Evolutionary conservation across 2,888 invertebrate species (phyloP).

Genomic region (Ectemnius continuus): DNA sequence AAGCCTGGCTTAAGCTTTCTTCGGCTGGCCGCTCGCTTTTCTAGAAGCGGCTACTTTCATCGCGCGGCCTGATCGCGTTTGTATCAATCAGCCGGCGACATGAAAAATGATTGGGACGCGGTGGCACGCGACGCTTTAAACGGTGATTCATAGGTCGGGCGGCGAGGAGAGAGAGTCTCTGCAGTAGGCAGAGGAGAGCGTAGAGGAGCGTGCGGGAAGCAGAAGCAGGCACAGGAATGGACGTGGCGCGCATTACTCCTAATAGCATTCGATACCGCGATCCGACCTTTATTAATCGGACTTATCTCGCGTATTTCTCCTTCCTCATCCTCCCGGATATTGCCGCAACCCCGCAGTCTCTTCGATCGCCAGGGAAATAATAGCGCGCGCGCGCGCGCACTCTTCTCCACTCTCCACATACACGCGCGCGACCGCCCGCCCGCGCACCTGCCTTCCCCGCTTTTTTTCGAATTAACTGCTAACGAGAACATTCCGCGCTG

Average conservation of each 20-base stretch:
- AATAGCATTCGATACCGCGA: constrained; percentile 41
- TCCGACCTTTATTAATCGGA: constrained; percentile 59
- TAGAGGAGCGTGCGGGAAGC: constrained; percentile 5
- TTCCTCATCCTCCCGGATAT: constrained; percentile 11
- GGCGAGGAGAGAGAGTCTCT: constrained; percentile 21
- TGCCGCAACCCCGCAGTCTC: constrained; percentile 4
- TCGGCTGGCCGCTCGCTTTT: constrained; percentile 19
- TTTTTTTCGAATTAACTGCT: constrained; percentile 16
- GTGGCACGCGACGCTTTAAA: constrained; percentile 65
- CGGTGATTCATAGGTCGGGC: constrained; percentile 64
- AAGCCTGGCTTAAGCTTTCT: background rate
- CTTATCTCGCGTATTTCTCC: constrained; percentile 45
- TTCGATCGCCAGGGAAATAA: background rate
- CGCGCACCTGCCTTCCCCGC: background rate
- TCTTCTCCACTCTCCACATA: too few species aligned
- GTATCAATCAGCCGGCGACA: constrained; percentile 70
- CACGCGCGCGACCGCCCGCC: background rate
- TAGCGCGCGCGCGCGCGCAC: too few species aligned
- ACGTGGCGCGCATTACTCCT: constrained; percentile 15
- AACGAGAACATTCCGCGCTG: background rate
- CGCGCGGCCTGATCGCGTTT: constrained; percentile 62
- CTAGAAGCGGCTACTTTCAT: constrained; percentile 29
- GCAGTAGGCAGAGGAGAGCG: too few species aligned
- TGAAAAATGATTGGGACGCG: constrained; percentile 71
- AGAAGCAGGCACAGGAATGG: constrained; percentile 11